These are phyloP conservation scores for Capreolus pygargus DNA, from an alignment of 2,113 vertebrate species.

Conservation along the genomic window DNA sequence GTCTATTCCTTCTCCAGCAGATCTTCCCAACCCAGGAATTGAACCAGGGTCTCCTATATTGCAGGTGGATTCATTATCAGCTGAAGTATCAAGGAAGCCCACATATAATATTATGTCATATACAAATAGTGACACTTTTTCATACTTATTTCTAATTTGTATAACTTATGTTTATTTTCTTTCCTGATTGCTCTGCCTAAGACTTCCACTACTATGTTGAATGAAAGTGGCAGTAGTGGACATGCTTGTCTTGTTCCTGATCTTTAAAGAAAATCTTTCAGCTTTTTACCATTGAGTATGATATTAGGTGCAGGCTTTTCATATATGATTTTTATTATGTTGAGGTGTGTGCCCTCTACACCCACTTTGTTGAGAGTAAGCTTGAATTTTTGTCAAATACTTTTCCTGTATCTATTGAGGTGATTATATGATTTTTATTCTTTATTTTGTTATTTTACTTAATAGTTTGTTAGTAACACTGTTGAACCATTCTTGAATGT, in stretches of 20 bases:
- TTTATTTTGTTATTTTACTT: background rate
- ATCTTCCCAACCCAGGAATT: background rate
- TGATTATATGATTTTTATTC: background rate
- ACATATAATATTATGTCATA: background rate
- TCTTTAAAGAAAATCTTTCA: background rate
- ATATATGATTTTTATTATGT: background rate
- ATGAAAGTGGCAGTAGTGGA: background rate
- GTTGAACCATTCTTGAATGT: background rate
- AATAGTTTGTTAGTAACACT: background rate
- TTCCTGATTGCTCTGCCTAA: background rate
- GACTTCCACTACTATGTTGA: background rate
- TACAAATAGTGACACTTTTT: background rate
- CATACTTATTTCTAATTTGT: background rate
- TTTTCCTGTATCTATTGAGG: background rate
- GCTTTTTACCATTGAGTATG: background rate
- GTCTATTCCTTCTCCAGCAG: background rate
- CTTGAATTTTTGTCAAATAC: background rate
- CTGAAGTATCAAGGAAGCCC: background rate
- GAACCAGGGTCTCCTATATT: background rate
- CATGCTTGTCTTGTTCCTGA: background rate
- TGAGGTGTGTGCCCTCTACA: background rate
- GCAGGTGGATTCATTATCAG: background rate
- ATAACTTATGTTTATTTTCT: background rate
- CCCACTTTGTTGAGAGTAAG: background rate
- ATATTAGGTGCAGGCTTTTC: background rate